Evolutionary conservation across 2,888 invertebrate species (phyloP), one percentile per base, ranked within the genome.

Genomic region (Pseudanteris insignis): DNA sequence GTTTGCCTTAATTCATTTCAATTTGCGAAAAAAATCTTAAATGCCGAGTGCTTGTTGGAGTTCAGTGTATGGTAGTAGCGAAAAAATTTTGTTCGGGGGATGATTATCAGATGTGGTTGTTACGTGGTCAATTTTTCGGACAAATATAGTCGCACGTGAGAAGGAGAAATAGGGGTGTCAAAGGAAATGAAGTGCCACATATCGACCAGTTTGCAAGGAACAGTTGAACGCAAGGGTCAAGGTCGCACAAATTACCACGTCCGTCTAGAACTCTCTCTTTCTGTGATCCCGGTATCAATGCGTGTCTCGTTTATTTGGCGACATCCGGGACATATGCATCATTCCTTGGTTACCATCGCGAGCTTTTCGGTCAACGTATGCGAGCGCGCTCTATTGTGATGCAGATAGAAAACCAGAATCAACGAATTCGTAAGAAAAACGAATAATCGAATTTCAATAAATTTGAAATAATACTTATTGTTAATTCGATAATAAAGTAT

Each of bases 161-260:
- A 48, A 62, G 54, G 51, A 57, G 24, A 25, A 38, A 36, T 44
- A n/a, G n/a, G n/a, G n/a, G 34, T 33, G 34, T 36, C 37, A 48
- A 50, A 50, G 57, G 59, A 58, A 53, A 59, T 48, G 51, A 61
- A 55, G 62, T 62, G 54, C 41, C 64, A 68, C 67, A 71, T 77
- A 78, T 76, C 77, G 77, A 78, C 71, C 76, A 68, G 77, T 72
- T 75, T 73, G 69, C 71, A 38, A 51, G 67, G 68, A 67, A 73
- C 71, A 70, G 70, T 72, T 64, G 73, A 73, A 74, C 72, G 71
- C 77, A 70, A 73, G 70, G 78, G 78, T 78, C 78, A 78, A 78
- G 78, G 78, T 78, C 78, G 71, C 59, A 61, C 55, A 68, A 72
- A 70, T 67, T 72, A 72, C 68, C 68, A 67, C 71, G 70, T 68